Percentiles rank a stretch among this genome's conserved stretches.
phyloP scores from a whole-genome alignment of 2,888 invertebrate species.

The Frankliniella fusca region DNA sequence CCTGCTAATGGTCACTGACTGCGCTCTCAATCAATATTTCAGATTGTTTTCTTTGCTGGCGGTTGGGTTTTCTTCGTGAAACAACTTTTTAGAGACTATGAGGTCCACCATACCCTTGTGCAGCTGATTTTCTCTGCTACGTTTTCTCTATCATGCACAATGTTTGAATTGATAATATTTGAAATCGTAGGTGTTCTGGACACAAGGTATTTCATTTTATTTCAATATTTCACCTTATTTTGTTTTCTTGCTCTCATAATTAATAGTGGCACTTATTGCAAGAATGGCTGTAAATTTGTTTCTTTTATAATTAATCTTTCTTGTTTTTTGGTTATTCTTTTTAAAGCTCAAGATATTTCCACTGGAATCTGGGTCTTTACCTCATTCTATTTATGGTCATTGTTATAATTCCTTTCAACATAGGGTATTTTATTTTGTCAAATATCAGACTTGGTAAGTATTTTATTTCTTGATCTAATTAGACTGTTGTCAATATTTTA shows the following conservation, averaged over 20 bases:
- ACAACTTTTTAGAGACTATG: constrained; percentile 94
- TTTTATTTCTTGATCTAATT: constrained; percentile 27
- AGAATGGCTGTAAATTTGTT: too few relatives aligned
- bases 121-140: constrained; percentile 94
- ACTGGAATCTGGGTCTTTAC: constrained; percentile 92
- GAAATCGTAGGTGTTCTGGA: constrained; percentile 94
- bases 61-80: constrained; percentile 99
- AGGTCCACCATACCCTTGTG: constrained; percentile 90
- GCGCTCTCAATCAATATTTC: constrained; percentile 42
- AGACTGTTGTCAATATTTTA: constrained; percentile 1
- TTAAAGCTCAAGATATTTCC: constrained; percentile 82
- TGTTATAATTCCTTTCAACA: constrained; percentile 93
- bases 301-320: constrained; percentile 43
- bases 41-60: constrained; percentile 91
- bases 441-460: constrained; percentile 78
- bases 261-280: too few relatives aligned
- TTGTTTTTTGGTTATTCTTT: constrained; percentile 32
- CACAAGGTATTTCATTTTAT: constrained; percentile 62
- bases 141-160: constrained; percentile 93
- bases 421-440: constrained; percentile 88
- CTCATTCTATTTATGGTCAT: constrained; percentile 90
- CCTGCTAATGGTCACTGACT: constrained; percentile 7
- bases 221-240: constrained; percentile 27
- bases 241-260: background rate
- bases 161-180: constrained; percentile 99